A percentile compares a stretch with the other conserved stretches of the same genome.
Conservation (phyloP, 1,140 invertebrate genomes). For the Homalodisca vitripennis region DNA sequence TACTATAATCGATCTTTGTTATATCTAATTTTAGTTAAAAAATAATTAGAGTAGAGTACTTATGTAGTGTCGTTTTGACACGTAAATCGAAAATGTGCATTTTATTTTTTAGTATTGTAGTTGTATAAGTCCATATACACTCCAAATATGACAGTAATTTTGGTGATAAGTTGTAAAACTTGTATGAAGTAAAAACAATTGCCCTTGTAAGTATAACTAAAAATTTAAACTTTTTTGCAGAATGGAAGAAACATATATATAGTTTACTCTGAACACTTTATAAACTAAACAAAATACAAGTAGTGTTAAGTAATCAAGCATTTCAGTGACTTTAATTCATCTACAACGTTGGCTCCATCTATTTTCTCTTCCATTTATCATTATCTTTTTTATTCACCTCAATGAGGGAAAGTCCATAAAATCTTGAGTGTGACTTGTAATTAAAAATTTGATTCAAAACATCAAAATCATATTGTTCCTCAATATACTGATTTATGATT, state of each 20-base stretch:
- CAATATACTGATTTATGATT: no score
- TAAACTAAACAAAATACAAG: not conserved
- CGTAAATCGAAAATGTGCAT: constrained; percentile 23
- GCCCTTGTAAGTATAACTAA: not conserved
- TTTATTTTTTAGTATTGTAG: not conserved
- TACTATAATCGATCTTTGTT: constrained; percentile 4
- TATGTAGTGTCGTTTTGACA: constrained; percentile 7
- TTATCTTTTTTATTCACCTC: no score
- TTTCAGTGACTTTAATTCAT: not conserved
- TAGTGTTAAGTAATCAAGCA: not conserved
- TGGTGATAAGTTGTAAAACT: not conserved
- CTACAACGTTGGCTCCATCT: no score
- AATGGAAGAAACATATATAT: not conserved
- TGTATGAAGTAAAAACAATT: not conserved
- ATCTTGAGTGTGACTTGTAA: no score
- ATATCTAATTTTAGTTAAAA: constrained; percentile 1
- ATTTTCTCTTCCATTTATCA: no score
- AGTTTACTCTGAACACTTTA: not conserved
- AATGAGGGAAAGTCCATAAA: no score
- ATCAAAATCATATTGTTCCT: no score
- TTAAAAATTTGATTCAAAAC: no score
- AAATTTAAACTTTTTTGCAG: not conserved
- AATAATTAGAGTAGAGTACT: constrained; percentile 20
- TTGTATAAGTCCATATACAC: constrained; percentile 1
- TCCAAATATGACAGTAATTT: not conserved